These are phyloP conservation scores for Neria commutata DNA, from an alignment of 2,888 invertebrate genomes.

Conservation along the genomic window DNA sequence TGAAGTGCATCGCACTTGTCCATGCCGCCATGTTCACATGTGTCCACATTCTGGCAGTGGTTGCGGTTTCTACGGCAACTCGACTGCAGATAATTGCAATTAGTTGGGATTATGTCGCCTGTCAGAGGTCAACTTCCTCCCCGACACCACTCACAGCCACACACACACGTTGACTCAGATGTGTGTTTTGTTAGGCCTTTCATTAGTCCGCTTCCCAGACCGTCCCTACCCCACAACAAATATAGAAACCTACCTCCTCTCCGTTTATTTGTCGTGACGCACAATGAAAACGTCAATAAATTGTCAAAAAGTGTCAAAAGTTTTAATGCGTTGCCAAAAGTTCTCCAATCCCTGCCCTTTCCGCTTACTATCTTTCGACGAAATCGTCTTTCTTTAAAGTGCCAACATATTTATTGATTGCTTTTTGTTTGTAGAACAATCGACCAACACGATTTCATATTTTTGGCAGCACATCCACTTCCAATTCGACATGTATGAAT, in stretches of 20 bases:
- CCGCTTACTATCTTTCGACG: no score
- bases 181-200: neutral
- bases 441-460: neutral
- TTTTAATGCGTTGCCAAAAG: conserved; percentile 8
- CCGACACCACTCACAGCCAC: neutral
- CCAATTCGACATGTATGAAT: no score
- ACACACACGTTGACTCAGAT: neutral
- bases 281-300: conserved; percentile 7
- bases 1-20: conserved; percentile 1
- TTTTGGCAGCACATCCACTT: no score
- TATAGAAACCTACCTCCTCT: no score
- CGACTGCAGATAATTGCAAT: neutral
- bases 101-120: neutral
- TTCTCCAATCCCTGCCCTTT: no score
- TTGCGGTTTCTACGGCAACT: neutral
- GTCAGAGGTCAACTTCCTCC: neutral
- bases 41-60: neutral
- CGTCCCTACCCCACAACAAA: neutral
- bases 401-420: neutral
- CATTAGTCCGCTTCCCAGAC: neutral
- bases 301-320: conserved; percentile 12
- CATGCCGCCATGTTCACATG: neutral
- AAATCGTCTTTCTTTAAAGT: neutral
- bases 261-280: neutral
- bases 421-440: neutral